Conservation (phyloP, 2,113 vertebrate genomes). For the Pelecanus crispus region DNA sequence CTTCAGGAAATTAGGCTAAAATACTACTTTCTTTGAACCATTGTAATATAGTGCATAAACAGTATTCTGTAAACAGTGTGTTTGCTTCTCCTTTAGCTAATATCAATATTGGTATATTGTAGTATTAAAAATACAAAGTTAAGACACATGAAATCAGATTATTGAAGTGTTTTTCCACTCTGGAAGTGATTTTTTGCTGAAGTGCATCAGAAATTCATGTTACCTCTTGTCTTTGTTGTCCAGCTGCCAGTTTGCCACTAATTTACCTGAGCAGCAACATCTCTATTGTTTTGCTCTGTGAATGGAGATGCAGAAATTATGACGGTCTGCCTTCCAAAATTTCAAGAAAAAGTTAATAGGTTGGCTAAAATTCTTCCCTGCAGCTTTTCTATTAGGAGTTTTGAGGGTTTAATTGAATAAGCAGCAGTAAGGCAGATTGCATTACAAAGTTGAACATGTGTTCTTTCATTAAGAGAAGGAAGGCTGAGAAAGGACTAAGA, state of each 20-base stretch:
- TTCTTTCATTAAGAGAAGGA: background rate
- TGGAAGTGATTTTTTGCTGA: background rate
- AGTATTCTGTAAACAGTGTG: background rate
- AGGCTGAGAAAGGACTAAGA: background rate
- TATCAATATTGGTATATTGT: background rate
- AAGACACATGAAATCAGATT: background rate
- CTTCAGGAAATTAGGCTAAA: background rate
- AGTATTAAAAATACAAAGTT: background rate
- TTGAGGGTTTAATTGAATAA: background rate
- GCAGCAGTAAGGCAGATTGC: background rate
- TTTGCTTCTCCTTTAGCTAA: background rate
- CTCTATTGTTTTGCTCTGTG: background rate
- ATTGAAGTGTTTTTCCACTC: background rate
- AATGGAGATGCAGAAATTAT: background rate
- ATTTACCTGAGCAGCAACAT: background rate
- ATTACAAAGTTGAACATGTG: background rate
- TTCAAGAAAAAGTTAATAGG: background rate
- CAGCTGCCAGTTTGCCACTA: background rate
- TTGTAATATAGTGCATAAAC: background rate
- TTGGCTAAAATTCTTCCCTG: background rate
- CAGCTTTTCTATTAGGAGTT: background rate
- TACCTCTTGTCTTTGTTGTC: background rate
- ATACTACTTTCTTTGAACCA: fast-evolving
- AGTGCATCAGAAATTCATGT: background rate
- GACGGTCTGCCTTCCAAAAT: background rate